Base-by-base conservation (phyloP, 1,140 invertebrate genomes). In the Lasioglossum baleicum region DNA sequence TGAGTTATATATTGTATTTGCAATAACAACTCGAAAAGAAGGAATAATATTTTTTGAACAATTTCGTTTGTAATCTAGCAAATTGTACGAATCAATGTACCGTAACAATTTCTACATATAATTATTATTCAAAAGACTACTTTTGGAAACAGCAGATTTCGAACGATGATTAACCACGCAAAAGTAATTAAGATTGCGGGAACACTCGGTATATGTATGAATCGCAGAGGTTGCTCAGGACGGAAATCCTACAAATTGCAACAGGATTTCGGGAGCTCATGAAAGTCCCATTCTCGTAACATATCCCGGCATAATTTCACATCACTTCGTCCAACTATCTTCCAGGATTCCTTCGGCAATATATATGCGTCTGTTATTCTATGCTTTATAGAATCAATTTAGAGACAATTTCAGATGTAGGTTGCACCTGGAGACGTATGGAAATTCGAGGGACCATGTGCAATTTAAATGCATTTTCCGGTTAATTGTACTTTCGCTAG, bases 391-490 rank as follows among this genome's bases (percentile, higher is more conserved):
- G n/a, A 20, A 22, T 22, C 40, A 22, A 44, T 66, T 44, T 66
- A 40, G 40, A 17, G 31, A 40, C 61, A 2, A 58, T 40, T 64
- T 11, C 61, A 40, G 35, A 64, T 64, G 17, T 66, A 44, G 64
- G 20, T 22, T 22, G 44, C 8, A 15, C 0, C 7, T 48, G 6
- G 40, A 10, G 26, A 61, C 58, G 7, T 3, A 51, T 51, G 44
- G 10, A 35, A 20, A 35, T 40, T 44, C 15, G 2, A 15, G 44
- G 5, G n/a, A 8, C 17, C 42, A 13, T 17, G 35, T n/a, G 42
- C 48, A 8, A 56, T 66, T 35, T 35, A 56, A 20, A 44, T 40
- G 26, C 44, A 48, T 70, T 70, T 70, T 69, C 53, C 51, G 26
- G 42, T 61, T 70, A 69, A 70, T 51, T 11, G 20, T 8, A 5